Percentiles rank a stretch among this genome's conserved stretches.
phyloP scores from a whole-genome alignment of 1,140 invertebrate species.

The Trichonephila inaurata region DNA sequence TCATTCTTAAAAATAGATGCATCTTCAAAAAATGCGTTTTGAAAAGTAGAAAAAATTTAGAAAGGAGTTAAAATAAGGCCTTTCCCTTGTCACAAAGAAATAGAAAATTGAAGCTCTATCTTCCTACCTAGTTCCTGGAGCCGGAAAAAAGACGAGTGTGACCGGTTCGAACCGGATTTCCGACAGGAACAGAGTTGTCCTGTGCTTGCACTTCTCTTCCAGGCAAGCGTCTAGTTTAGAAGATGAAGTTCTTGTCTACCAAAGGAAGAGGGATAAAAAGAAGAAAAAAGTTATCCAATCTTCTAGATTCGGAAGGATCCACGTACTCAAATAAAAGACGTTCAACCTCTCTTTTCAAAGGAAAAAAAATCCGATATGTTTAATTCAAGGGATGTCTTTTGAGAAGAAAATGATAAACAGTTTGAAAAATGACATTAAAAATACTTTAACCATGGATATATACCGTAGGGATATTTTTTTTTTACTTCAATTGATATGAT shows the following conservation, averaged over 20 bases:
- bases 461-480: background rate
- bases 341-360: background rate
- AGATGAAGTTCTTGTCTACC: conserved; percentile 46
- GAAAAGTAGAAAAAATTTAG: background rate
- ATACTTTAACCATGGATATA: background rate
- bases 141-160: conserved; percentile 44
- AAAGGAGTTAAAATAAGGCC: background rate
- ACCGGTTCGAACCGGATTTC: conserved; percentile 24
- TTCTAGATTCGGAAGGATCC: background rate
- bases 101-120: conserved; percentile 1
- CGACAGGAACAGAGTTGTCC: conserved; percentile 24
- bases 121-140: conserved; percentile 1
- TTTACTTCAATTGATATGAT: no score
- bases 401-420: conserved; percentile 25
- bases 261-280: background rate
- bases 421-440: background rate
- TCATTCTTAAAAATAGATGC: background rate
- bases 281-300: conserved; percentile 26
- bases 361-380: background rate
- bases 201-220: conserved; percentile 37
- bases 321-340: background rate
- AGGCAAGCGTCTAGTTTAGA: conserved; percentile 37
- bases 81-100: conserved; percentile 6
- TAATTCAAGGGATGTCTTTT: background rate
- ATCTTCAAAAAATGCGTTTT: background rate